Conservation (phyloP, 2,113 vertebrate species). For the Ceyx cyanopectus region DNA sequence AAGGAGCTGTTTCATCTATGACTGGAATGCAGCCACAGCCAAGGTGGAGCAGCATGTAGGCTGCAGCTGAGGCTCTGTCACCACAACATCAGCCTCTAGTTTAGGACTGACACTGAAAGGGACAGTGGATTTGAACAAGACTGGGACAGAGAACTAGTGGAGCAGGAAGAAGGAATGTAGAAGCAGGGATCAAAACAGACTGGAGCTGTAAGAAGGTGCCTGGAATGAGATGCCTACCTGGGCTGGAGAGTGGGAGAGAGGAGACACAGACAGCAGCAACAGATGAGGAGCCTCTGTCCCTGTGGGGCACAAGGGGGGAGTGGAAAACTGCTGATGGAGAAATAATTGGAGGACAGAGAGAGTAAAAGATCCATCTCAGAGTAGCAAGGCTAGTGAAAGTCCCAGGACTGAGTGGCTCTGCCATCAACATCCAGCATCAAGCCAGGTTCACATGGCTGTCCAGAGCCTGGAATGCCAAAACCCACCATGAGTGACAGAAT, state of each 20-base stretch:
- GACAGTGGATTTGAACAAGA: background rate
- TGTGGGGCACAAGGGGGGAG: background rate
- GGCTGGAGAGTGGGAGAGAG: background rate
- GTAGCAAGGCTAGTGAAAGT: background rate
- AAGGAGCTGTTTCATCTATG: background rate
- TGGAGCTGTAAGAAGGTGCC: background rate
- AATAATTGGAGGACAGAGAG: background rate
- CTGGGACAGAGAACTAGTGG: background rate
- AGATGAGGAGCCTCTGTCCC: background rate
- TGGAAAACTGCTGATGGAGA: background rate
- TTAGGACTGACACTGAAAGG: background rate
- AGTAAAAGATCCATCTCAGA: background rate
- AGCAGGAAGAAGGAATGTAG: background rate
- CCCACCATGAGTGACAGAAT: background rate
- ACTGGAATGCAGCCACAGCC: rapidly evolving
- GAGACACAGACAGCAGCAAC: background rate
- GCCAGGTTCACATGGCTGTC: background rate
- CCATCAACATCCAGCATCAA: background rate
- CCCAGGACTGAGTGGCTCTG: background rate
- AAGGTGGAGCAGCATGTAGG: background rate
- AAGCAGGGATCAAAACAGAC: background rate
- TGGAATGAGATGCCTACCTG: background rate
- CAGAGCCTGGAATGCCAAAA: background rate
- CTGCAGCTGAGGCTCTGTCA: background rate
- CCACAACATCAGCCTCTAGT: background rate